Conservation (phyloP, 2,888 invertebrate genomes). For the Tubulanus polymorphus region DNA sequence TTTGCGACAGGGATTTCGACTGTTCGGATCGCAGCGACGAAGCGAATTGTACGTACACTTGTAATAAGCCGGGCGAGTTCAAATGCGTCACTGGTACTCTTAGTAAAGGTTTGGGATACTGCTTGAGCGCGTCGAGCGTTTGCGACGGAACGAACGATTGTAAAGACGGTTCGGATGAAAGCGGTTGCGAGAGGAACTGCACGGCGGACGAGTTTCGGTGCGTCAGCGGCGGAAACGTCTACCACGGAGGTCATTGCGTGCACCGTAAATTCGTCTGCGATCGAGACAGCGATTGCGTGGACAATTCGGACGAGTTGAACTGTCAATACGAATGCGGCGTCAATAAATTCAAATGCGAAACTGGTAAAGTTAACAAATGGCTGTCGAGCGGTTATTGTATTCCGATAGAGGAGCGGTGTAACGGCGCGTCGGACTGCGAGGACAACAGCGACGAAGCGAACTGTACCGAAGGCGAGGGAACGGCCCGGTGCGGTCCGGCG, state of each 20-base stretch:
- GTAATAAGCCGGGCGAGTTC: not conserved
- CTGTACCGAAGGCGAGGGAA: too few relatives aligned
- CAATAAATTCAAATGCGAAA: constrained; percentile 10
- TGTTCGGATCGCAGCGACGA: not conserved
- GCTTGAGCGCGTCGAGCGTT: not conserved
- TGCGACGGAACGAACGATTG: constrained; percentile 3
- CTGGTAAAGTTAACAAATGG: constrained; percentile 5
- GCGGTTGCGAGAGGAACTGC: constrained; percentile 7
- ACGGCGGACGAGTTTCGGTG: constrained; percentile 11
- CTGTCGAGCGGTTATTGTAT: constrained; percentile 10
- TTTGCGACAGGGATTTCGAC: not conserved
- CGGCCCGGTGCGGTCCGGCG: not conserved
- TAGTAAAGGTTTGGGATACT: not conserved
- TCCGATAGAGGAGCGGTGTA: constrained; percentile 1
- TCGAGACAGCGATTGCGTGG: constrained; percentile 13
- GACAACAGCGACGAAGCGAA: constrained; percentile 7
- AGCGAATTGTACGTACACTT: not conserved
- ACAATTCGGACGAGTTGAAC: constrained; percentile 13
- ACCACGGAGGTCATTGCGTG: constrained; percentile 9
- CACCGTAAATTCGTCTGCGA: constrained; percentile 10
- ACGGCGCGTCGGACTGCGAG: constrained; percentile 3
- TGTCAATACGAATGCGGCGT: constrained; percentile 13
- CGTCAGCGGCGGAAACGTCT: constrained; percentile 6
- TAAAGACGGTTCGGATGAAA: constrained; percentile 9
- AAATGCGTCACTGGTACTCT: not conserved